Percentiles rank a stretch among this genome's conserved stretches.
Evolutionary conservation across 2,888 invertebrate species (phyloP).

Genomic region (Tubulanus polymorphus): DNA sequence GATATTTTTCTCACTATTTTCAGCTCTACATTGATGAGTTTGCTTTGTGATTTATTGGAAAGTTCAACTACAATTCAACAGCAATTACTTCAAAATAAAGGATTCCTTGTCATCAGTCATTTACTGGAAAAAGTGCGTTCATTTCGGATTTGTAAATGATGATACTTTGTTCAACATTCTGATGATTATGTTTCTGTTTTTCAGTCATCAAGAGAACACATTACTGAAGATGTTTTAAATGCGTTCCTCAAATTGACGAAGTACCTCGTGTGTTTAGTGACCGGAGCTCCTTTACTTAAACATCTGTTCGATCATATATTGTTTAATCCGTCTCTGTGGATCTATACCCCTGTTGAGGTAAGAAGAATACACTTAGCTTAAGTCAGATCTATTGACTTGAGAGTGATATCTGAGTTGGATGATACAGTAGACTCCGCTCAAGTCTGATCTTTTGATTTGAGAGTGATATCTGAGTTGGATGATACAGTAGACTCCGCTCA

Average conservation of each 20-base stretch:
- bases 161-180: background rate
- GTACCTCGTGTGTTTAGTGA: slow-evolving; percentile 43
- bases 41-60: slow-evolving; percentile 95
- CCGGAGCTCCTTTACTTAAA: slow-evolving; percentile 52
- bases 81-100: slow-evolving; percentile 98
- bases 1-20: slow-evolving; percentile 54
- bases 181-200: slow-evolving; percentile 5
- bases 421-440: too few species aligned
- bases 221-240: slow-evolving; percentile 88
- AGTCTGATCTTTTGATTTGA: too few species aligned
- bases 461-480: too few species aligned
- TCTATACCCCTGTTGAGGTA: slow-evolving; percentile 93
- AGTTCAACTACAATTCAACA: slow-evolving; percentile 97
- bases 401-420: too few species aligned
- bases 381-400: too few species aligned
- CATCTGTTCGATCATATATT: slow-evolving; percentile 98
- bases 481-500: too few species aligned
- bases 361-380: slow-evolving; percentile 8
- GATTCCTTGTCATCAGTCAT: slow-evolving; percentile 96
- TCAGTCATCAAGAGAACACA: slow-evolving; percentile 66
- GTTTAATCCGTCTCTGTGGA: slow-evolving; percentile 99
- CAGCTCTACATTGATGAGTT: slow-evolving; percentile 90
- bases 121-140: slow-evolving; percentile 76
- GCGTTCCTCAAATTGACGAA: slow-evolving; percentile 54
- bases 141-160: background rate